Percentiles rank a stretch among this genome's conserved stretches.
These are phyloP conservation scores for Phoxinus dragarum DNA, from an alignment of 2,797 vertebrate species.

Conservation along the genomic window DNA sequence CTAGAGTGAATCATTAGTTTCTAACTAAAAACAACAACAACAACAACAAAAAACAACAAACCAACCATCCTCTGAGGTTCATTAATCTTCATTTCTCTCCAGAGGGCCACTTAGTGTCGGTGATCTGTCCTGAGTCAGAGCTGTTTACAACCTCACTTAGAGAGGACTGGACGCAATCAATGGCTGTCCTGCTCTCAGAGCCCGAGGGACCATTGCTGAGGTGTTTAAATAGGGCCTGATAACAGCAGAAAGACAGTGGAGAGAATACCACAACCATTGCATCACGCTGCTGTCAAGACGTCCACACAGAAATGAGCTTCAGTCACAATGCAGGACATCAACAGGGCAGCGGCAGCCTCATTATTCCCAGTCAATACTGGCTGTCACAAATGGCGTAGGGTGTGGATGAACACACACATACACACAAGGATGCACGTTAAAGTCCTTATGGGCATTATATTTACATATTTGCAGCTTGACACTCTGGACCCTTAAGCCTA, in stretches of 20 bases:
- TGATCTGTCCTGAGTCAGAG: constrained; percentile 75
- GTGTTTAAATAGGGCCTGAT: constrained; percentile 66
- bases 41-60: constrained; percentile 24
- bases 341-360: constrained; percentile 33
- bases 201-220: constrained; percentile 69
- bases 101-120: constrained; percentile 76
- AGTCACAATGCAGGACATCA: constrained; percentile 47
- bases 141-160: constrained; percentile 80
- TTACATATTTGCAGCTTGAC: constrained; percentile 79
- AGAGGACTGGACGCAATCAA: constrained; percentile 74
- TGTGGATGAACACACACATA: constrained; percentile 22
- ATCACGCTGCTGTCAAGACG: constrained; percentile 35
- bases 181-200: constrained; percentile 71
- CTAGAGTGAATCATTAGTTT: constrained; percentile 74
- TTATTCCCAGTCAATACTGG: constrained; percentile 47
- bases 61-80: constrained; percentile 70
- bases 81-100: constrained; percentile 81
- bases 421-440: neutral
- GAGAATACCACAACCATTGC: constrained; percentile 47
- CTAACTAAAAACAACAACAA: neutral
- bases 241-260: constrained; percentile 39
- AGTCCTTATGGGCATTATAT: constrained; percentile 69
- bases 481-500: constrained; percentile 92
- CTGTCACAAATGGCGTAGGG: constrained; percentile 36
- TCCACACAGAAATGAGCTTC: constrained; percentile 43